Evolutionary conservation across 1,140 invertebrate species (phyloP), one percentile per base, ranked within the genome.

Genomic region (Drosophila sulfurigaster): DNA sequence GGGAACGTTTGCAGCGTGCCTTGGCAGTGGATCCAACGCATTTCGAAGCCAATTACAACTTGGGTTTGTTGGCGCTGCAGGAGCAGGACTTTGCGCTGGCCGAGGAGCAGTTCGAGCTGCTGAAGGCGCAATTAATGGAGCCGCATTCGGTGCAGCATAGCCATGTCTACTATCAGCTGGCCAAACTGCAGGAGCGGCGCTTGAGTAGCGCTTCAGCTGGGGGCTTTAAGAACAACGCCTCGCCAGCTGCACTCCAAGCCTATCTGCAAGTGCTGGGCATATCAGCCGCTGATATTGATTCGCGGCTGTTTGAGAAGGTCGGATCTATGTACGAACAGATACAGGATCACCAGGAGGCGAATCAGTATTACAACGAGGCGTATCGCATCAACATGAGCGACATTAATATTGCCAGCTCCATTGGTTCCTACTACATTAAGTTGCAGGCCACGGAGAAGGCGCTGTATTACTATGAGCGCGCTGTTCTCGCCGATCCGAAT

Each of bases 21-120:
- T 90, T 98, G 49, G 95, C 97, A 64, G 96, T 96, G 81, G 97
- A 98, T 82, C 94, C 96, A 0, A 96, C 95, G 20, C 97, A 96
- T 92, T 95, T 98, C 30, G 98, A 99, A 93, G 98, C 97, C 5
- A 93, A 98, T n/a, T 99, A 97, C 88, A 98, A 99, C 93, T 93
- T 98, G 60, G 97, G 97, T 30, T 92, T 98, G 56, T 94, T 95
- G 15, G 95, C 96, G 59, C 95, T 95, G 70, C 95, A 97, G 75
- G 96, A 97, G 91, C 81, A 90, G 45, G 86, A 92, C 96, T 51
- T 92, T 97, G 43, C 96, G 96, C 77, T 80, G 16, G 91, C 91
- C 35, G 87, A 91, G 20, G 87, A 86, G 46, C 96, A 95, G 81
- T 98, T 98, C 88, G 96, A 96, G 93, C 97, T 98, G 93, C 88